Conservation (phyloP, 2,797 vertebrate genomes). For the Percopsis omiscomaycus region DNA sequence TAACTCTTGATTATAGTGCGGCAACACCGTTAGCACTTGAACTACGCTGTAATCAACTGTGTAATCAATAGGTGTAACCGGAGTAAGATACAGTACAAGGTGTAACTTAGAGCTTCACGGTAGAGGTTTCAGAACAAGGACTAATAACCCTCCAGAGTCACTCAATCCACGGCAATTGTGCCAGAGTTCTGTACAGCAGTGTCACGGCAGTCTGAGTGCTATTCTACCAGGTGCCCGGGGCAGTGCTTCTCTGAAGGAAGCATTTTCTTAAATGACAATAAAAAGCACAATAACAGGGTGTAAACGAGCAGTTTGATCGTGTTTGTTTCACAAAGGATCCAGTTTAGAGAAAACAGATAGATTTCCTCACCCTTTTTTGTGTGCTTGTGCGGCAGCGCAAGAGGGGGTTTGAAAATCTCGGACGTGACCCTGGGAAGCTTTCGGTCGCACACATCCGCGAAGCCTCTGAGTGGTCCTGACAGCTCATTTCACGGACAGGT, state of each 20-base stretch:
- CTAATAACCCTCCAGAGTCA: conserved; percentile 64
- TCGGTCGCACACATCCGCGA: background rate
- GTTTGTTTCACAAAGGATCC: conserved; percentile 57
- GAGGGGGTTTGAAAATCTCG: conserved; percentile 44
- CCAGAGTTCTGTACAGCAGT: conserved; percentile 37
- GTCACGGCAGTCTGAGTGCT: conserved; percentile 52
- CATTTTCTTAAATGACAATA: conserved; percentile 74
- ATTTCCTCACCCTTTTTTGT: conserved; percentile 33
- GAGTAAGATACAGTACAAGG: conserved; percentile 31
- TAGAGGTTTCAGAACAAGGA: conserved; percentile 65
- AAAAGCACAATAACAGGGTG: conserved; percentile 63
- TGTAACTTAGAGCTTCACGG: conserved; percentile 49
- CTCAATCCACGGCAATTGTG: conserved; percentile 65
- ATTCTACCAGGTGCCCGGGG: conserved; percentile 54
- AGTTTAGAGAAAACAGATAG: conserved; percentile 42
- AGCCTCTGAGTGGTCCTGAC: conserved; percentile 10
- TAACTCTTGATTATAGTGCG: conserved; percentile 27
- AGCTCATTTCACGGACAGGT: background rate
- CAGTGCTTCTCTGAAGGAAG: conserved; percentile 61
- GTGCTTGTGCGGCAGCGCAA: conserved; percentile 2
- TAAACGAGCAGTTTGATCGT: conserved; percentile 68
- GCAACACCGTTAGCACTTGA: background rate
- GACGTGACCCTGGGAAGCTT: background rate
- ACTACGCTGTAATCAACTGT: too few species aligned
- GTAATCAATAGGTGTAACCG: conserved; percentile 33